phyloP scores from a whole-genome alignment of 2,888 invertebrate genomes.

The Phengaris arion region DNA sequence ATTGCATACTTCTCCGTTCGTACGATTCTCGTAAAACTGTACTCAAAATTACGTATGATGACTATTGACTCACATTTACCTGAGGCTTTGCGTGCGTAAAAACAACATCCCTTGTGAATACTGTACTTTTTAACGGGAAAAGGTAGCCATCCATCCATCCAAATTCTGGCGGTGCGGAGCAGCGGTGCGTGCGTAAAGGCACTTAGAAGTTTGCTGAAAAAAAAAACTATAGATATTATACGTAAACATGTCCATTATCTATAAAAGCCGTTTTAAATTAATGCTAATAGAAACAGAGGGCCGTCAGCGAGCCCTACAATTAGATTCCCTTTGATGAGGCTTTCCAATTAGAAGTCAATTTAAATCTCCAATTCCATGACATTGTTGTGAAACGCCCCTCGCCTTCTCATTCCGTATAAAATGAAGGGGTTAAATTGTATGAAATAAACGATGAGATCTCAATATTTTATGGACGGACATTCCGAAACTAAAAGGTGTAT shows the following conservation, averaged over 20 bases:
- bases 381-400: background rate
- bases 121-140: no score
- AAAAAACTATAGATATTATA: no score
- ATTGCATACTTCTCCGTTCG: no score
- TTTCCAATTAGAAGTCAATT: constrained; percentile 19
- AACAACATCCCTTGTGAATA: no score
- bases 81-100: no score
- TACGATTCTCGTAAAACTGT: no score
- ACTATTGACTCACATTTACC: no score
- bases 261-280: background rate
- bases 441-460: constrained; percentile 6
- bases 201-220: no score
- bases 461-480: background rate
- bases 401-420: background rate
- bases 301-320: constrained; percentile 7
- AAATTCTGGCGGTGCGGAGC: no score
- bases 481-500: background rate
- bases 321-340: constrained; percentile 13
- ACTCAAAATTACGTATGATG: no score
- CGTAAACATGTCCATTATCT: background rate
- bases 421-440: constrained; percentile 5
- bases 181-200: no score
- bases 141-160: no score
- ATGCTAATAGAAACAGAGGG: constrained; percentile 2
- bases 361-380: constrained; percentile 13